These are phyloP conservation scores for Drymodes brunneopygia DNA, from an alignment of 2,113 vertebrate species.

Conservation along the genomic window DNA sequence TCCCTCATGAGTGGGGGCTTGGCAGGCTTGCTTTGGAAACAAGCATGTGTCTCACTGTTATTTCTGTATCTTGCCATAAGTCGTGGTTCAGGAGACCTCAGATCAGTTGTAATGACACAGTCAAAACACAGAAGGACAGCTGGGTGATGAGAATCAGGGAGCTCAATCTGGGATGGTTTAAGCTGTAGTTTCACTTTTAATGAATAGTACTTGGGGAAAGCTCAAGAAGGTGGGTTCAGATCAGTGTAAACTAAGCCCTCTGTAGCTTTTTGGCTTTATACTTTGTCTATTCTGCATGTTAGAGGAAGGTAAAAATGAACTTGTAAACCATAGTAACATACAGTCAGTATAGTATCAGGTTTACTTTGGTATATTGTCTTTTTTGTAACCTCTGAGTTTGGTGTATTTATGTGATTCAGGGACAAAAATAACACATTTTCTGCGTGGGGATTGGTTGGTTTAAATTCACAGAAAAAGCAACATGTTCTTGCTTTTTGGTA, in stretches of 20 bases:
- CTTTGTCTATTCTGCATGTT: background rate
- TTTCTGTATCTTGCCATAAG: background rate
- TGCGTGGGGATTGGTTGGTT: background rate
- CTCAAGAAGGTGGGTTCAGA: background rate
- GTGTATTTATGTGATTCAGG: background rate
- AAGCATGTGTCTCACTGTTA: rapidly evolving
- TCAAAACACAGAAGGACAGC: background rate
- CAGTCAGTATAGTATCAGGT: background rate
- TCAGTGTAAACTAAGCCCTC: background rate
- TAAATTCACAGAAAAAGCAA: background rate
- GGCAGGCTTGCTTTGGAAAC: background rate
- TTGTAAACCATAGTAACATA: background rate
- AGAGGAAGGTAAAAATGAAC: background rate
- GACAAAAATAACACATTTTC: background rate
- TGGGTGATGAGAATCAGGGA: background rate
- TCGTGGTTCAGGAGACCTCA: background rate
- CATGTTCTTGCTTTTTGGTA: background rate
- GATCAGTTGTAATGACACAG: background rate
- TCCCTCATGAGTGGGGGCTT: background rate
- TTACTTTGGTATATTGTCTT: background rate
- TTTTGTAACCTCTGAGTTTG: background rate
- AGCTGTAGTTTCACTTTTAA: background rate
- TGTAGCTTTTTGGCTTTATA: background rate
- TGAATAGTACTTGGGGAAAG: background rate
- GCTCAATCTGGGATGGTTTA: background rate